These are phyloP conservation scores for Gyrodactylus salaris DNA, from an alignment of 1,140 invertebrate species.

Conservation along the genomic window DNA sequence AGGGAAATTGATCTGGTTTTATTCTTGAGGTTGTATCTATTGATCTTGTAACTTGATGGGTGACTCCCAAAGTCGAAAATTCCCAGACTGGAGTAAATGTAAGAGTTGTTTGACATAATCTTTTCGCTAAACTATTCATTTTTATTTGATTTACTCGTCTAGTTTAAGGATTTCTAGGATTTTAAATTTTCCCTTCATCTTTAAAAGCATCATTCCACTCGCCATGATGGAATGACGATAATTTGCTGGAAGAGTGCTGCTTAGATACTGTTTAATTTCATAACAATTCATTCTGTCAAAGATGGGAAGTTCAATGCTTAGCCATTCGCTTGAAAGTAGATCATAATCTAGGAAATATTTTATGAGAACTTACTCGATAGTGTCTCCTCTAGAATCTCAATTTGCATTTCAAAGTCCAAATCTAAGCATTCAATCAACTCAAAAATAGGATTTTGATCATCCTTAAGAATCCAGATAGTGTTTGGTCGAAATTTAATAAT, in stretches of 20 bases:
- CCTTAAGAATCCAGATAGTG: neutral
- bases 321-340: too few species aligned
- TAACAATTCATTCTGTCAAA: too few species aligned
- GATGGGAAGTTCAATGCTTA: too few species aligned
- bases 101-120: neutral
- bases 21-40: neutral
- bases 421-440: too few species aligned
- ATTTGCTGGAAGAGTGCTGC: neutral
- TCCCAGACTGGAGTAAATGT: neutral
- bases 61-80: neutral
- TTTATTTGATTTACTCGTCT: neutral
- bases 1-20: neutral
- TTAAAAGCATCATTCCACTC: neutral
- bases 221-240: neutral
- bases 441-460: too few species aligned
- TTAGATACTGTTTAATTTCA: too few species aligned
- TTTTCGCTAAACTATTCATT: neutral
- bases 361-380: too few species aligned
- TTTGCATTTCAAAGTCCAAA: neutral
- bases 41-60: neutral
- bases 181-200: neutral
- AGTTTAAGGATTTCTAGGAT: neutral
- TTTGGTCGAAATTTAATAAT: neutral
- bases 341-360: too few species aligned
- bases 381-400: neutral